Evolutionary conservation across 2,888 invertebrate genomes (phyloP).

Genomic region (Drosophila siamana): DNA sequence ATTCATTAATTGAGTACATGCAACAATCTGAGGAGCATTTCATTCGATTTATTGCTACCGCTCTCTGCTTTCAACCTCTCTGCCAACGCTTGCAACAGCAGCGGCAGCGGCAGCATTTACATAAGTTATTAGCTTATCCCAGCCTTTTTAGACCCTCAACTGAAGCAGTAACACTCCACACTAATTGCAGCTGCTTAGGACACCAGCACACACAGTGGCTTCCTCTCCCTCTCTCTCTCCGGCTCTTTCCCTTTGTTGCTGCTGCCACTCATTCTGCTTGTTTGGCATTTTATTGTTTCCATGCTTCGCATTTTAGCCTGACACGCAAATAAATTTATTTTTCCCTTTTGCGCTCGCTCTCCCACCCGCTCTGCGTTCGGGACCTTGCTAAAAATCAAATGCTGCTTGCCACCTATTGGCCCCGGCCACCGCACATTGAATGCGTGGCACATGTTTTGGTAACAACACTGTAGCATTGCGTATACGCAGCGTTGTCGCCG

Average conservation of each 20-base stretch:
- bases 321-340: conserved; percentile 72
- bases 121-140: conserved; percentile 57
- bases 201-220: background rate
- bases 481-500: conserved; percentile 53
- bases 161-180: conserved; percentile 37
- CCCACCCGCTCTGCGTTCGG: conserved; percentile 11
- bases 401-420: conserved; percentile 4
- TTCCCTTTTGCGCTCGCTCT: conserved; percentile 3
- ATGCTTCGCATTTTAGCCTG: conserved; percentile 63
- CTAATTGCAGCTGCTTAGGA: conserved; percentile 67
- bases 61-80: background rate
- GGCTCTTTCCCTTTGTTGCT: background rate
- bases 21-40: conserved; percentile 28
- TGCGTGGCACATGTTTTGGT: conserved; percentile 2
- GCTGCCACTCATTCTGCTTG: conserved; percentile 4
- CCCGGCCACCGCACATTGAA: background rate
- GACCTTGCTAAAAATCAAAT: conserved; percentile 36
- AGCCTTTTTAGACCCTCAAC: conserved; percentile 18
- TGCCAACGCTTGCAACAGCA: conserved; percentile 24
- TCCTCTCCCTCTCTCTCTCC: background rate
- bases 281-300: conserved; percentile 59
- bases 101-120: conserved; percentile 39
- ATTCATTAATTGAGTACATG: conserved; percentile 38
- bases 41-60: conserved; percentile 43
- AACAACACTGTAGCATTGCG: conserved; percentile 45